These are phyloP conservation scores for Cryptomyrus ogoouensis DNA, from an alignment of 2,113 vertebrate genomes.

Conservation along the genomic window DNA sequence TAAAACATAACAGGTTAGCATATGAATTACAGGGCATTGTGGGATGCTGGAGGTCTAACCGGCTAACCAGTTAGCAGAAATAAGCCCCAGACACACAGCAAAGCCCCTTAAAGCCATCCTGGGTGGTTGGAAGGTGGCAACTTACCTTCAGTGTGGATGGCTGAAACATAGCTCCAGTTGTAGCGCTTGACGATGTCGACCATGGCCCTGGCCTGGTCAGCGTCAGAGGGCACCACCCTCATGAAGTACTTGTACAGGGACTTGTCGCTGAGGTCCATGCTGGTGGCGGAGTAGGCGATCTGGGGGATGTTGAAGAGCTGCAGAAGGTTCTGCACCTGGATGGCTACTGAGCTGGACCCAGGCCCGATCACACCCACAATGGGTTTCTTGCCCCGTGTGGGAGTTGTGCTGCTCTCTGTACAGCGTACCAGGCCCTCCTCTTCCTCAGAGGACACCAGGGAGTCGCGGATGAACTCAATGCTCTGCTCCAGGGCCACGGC, in stretches of 20 bases:
- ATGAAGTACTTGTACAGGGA: conserved; percentile 97
- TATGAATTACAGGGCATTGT: background rate
- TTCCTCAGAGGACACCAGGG: conserved; percentile 86
- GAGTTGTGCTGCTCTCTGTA: conserved; percentile 76
- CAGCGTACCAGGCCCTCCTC: conserved; percentile 75
- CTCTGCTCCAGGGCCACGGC: conserved; percentile 96
- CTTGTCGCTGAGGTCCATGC: conserved; percentile 98
- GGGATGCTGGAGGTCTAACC: background rate
- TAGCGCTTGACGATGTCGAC: conserved; percentile 98
- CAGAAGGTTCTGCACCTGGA: conserved; percentile 95
- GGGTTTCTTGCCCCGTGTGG: conserved; percentile 86
- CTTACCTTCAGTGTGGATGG: conserved; percentile 94
- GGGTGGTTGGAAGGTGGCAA: background rate
- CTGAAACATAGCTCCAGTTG: conserved; percentile 98
- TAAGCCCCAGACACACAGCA: background rate
- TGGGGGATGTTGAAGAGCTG: conserved; percentile 99
- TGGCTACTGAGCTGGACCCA: conserved; percentile 95
- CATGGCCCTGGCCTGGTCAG: conserved; percentile 93
- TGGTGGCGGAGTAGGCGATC: conserved; percentile 97
- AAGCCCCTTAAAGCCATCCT: background rate
- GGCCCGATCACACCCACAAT: conserved; percentile 96
- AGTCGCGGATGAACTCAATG: conserved; percentile 97
- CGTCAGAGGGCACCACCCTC: conserved; percentile 94
- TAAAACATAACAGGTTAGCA: background rate
- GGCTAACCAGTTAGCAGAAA: background rate